These are phyloP conservation scores for Protomyctophum bolini DNA, from an alignment of 2,113 vertebrate genomes.

Conservation along the genomic window DNA sequence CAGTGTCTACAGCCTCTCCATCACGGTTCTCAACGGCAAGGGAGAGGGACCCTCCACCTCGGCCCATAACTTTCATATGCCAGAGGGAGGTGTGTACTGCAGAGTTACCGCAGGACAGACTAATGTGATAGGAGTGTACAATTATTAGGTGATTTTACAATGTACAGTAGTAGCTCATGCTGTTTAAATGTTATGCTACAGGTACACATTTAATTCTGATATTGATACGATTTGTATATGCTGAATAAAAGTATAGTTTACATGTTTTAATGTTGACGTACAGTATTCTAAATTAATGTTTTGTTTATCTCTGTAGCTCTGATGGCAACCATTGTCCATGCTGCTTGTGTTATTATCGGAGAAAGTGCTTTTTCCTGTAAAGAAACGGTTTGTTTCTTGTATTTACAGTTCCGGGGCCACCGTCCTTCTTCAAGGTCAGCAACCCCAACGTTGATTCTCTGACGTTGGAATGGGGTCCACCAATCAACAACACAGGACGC, in stretches of 20 bases:
- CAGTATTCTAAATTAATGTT: too few species aligned
- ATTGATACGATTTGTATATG: too few species aligned
- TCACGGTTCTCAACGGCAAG: slow-evolving; percentile 90
- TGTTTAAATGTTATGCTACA: too few species aligned
- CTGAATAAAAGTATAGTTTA: too few species aligned
- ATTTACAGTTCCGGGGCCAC: slow-evolving; percentile 85
- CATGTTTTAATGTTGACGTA: too few species aligned
- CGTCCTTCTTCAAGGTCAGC: slow-evolving; percentile 83
- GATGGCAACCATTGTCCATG: too few species aligned
- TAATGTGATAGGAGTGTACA: too few species aligned
- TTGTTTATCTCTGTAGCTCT: slow-evolving; percentile 1
- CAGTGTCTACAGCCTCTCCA: slow-evolving; percentile 86
- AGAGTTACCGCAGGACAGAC: too few species aligned
- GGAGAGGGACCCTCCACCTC: slow-evolving; percentile 90
- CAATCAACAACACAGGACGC: slow-evolving; percentile 85
- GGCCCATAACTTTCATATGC: slow-evolving; percentile 84
- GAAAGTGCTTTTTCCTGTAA: background rate
- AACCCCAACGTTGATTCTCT: slow-evolving; percentile 86
- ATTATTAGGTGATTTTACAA: too few species aligned
- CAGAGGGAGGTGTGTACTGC: slow-evolving; percentile 88
- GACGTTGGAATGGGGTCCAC: slow-evolving; percentile 90
- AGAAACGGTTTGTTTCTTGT: background rate
- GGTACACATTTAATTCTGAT: too few species aligned
- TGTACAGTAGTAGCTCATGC: too few species aligned
- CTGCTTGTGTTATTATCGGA: too few species aligned